Evolutionary conservation across 2,797 vertebrate species (phyloP).

Genomic region (Cyprinodon diabolis): DNA sequence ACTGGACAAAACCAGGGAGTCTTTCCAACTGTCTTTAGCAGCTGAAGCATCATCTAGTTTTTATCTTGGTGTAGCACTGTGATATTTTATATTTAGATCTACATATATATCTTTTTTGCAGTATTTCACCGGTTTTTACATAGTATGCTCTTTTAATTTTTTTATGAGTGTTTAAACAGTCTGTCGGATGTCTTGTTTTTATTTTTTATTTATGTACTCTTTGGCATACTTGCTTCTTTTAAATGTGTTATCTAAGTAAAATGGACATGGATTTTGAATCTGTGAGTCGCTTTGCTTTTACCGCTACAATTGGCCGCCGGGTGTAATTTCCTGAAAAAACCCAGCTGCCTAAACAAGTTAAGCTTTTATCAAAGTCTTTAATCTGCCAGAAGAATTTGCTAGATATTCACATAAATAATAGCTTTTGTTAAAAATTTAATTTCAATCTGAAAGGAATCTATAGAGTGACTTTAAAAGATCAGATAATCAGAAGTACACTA

Average conservation of each 20-base stretch:
- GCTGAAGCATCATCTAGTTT: neutral
- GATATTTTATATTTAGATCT: neutral
- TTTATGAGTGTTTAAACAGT: no score
- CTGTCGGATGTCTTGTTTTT: no score
- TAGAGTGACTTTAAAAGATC: neutral
- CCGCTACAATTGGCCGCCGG: constrained; percentile 40
- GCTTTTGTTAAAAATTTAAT: neutral
- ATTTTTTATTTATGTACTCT: no score
- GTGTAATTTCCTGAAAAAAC: constrained; percentile 43
- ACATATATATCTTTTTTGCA: no score
- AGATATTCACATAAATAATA: neutral
- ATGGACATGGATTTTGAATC: constrained; percentile 12
- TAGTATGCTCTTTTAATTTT: no score
- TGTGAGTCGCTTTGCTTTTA: constrained; percentile 25
- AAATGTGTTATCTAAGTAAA: no score
- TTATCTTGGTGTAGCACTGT: neutral
- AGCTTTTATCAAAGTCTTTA: no score
- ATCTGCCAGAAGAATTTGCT: neutral
- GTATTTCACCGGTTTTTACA: no score
- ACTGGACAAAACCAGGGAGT: constrained; percentile 15
- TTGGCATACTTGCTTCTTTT: no score
- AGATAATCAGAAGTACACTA: neutral
- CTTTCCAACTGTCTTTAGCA: neutral
- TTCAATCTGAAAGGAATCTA: neutral
- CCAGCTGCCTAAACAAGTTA: neutral